Conservation (phyloP, 2,113 vertebrate species). For the Hemichromis elongatus region DNA sequence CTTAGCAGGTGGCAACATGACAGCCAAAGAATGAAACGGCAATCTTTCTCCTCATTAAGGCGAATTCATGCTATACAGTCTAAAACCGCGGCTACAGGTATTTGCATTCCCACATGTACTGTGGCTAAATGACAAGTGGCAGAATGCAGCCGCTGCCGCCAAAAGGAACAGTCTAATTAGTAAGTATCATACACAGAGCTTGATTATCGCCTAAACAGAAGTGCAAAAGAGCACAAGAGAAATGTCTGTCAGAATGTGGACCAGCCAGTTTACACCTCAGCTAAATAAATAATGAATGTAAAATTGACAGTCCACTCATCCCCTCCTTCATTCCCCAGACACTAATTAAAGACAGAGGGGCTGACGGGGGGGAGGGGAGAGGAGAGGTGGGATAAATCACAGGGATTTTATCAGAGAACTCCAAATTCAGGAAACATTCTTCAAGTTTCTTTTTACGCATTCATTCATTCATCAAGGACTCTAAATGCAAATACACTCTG, state of each 20-base stretch:
- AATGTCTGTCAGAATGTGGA: conserved; percentile 63
- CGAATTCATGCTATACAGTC: conserved; percentile 49
- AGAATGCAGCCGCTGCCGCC: conserved; percentile 33
- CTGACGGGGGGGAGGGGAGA: conserved; percentile 23
- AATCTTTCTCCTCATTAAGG: conserved; percentile 62
- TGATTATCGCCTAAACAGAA: conserved; percentile 70
- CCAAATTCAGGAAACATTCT: conserved; percentile 57
- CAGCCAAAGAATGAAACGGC: conserved; percentile 54
- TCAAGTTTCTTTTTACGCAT: conserved; percentile 45
- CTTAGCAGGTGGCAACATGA: conserved; percentile 53
- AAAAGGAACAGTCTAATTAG: conserved; percentile 69
- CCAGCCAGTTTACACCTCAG: conserved; percentile 66
- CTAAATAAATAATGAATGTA: conserved; percentile 74
- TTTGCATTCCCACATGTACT: conserved; percentile 58
- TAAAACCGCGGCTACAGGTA: conserved; percentile 40
- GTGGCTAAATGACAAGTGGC: conserved; percentile 67
- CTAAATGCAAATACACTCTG: conserved; percentile 18
- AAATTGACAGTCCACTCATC: conserved; percentile 76
- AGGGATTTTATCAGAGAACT: conserved; percentile 52
- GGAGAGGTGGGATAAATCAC: conserved; percentile 61
- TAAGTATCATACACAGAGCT: conserved; percentile 61
- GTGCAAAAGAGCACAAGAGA: conserved; percentile 63
- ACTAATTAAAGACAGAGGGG: conserved; percentile 75
- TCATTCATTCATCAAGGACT: conserved; percentile 57
- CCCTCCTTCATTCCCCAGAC: conserved; percentile 70